A percentile compares a stretch with the other conserved stretches of the same genome.
Evolutionary conservation across 2,888 invertebrate species (phyloP).

Genomic region (Abrostola tripartita): DNA sequence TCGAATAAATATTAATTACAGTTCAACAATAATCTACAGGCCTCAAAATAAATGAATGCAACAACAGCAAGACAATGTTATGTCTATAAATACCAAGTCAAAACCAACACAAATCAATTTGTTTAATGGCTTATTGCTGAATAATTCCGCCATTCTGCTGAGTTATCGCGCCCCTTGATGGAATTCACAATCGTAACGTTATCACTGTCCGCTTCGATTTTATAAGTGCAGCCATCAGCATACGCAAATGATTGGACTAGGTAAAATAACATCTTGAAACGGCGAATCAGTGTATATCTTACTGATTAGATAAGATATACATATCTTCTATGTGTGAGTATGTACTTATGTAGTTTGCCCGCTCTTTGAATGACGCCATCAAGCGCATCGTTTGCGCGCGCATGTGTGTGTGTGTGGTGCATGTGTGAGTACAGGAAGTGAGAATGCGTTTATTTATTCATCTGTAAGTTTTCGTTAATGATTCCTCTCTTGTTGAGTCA

Average conservation of each 20-base stretch:
- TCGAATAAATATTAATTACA: neutral
- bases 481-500: constrained; percentile 44
- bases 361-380: constrained; percentile 29
- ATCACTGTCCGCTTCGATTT: neutral
- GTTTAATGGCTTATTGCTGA: constrained; percentile 42
- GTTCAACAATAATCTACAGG: neutral
- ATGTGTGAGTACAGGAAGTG: constrained; percentile 48
- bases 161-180: constrained; percentile 39
- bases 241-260: neutral
- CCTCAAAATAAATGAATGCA: constrained; percentile 17
- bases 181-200: constrained; percentile 27
- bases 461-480: constrained; percentile 52
- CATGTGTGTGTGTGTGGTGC: constrained; percentile 14
- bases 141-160: constrained; percentile 40
- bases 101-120: constrained; percentile 49
- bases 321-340: constrained; percentile 24
- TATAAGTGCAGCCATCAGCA: neutral
- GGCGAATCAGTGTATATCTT: constrained; percentile 29
- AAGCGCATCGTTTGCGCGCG: constrained; percentile 7
- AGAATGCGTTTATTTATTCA: constrained; percentile 57
- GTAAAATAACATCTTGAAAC: constrained; percentile 12
- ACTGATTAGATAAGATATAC: constrained; percentile 42
- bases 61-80: constrained; percentile 40
- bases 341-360: constrained; percentile 38
- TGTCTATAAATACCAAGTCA: constrained; percentile 34